Conservation (phyloP, 2,797 vertebrate species). For the Dallia pectoralis region DNA sequence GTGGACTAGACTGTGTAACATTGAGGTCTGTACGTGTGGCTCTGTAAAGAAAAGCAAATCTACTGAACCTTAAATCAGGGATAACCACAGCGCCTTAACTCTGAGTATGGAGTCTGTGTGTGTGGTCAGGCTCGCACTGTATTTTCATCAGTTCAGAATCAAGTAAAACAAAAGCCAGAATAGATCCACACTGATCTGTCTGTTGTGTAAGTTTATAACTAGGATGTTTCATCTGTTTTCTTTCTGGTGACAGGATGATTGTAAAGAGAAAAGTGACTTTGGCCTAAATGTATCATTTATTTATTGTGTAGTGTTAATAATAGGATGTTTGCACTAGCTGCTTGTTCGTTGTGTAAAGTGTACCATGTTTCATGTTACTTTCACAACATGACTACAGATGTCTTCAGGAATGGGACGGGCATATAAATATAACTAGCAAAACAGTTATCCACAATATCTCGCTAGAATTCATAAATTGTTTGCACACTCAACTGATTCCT, state of each 20-base stretch:
- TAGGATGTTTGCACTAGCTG: background rate
- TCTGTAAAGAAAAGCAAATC: constrained; percentile 33
- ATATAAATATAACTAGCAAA: too few relatives aligned
- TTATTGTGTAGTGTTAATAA: background rate
- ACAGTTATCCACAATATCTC: too few relatives aligned
- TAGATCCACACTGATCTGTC: background rate
- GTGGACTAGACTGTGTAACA: background rate
- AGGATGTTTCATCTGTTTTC: constrained; percentile 5
- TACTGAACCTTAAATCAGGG: constrained; percentile 38
- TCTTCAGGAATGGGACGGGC: too few relatives aligned
- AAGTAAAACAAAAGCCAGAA: background rate
- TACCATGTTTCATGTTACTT: too few relatives aligned
- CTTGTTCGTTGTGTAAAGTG: too few relatives aligned
- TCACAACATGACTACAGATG: too few relatives aligned
- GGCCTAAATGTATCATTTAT: background rate
- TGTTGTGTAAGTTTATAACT: background rate
- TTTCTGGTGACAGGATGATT: constrained; percentile 15
- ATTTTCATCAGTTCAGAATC: background rate
- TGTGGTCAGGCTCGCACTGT: background rate
- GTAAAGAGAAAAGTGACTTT: background rate
- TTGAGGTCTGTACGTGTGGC: constrained; percentile 16
- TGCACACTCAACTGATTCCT: too few relatives aligned
- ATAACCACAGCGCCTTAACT: constrained; percentile 37
- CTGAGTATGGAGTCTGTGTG: background rate
- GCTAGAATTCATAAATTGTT: too few relatives aligned